Percentiles rank a stretch among this genome's conserved stretches.
Evolutionary conservation across 2,888 invertebrate species (phyloP).

Genomic region (Rhagonycha fulva): DNA sequence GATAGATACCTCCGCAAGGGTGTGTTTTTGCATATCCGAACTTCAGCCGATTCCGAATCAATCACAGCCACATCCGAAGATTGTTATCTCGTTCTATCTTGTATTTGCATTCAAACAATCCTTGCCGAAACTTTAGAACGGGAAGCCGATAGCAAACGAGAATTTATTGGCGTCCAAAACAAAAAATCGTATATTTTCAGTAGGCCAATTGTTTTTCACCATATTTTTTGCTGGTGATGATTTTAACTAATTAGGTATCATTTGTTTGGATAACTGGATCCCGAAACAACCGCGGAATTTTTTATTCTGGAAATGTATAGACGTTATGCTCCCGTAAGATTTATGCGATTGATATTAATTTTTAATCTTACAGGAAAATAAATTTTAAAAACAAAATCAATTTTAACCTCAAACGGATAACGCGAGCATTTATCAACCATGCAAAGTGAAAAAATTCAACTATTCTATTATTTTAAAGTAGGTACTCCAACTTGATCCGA

Average conservation of each 20-base stretch:
- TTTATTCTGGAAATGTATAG: constrained; percentile 12
- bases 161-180: constrained; percentile 46
- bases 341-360: constrained; percentile 28
- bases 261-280: constrained; percentile 33
- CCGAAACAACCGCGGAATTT: constrained; percentile 15
- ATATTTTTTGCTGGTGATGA: constrained; percentile 30
- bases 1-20: constrained; percentile 39
- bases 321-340: constrained; percentile 17
- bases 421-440: background rate
- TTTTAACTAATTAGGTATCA: constrained; percentile 36
- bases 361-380: background rate
- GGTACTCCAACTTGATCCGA: background rate
- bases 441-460: background rate
- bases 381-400: background rate
- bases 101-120: constrained; percentile 9
- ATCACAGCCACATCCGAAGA: constrained; percentile 22
- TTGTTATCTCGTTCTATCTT: constrained; percentile 9
- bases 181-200: constrained; percentile 44
- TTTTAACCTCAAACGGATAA: background rate
- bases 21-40: constrained; percentile 35
- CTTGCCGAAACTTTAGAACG: constrained; percentile 16
- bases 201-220: constrained; percentile 38
- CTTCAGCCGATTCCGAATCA: constrained; percentile 30
- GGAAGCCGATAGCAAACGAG: constrained; percentile 42
- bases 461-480: background rate